phyloP scores from a whole-genome alignment of 2,888 invertebrate genomes.

The Nomada fabriciana region DNA sequence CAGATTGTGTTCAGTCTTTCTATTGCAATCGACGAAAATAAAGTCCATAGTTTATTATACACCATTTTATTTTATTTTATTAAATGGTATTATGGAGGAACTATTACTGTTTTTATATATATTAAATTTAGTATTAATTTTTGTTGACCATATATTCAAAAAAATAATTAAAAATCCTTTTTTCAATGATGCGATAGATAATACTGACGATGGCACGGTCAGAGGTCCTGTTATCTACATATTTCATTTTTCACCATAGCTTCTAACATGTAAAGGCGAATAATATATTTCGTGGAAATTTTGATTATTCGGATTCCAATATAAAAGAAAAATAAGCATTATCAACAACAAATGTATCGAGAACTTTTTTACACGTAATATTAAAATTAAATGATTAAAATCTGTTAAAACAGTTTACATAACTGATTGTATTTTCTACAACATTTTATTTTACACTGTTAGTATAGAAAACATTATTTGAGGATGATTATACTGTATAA shows the following conservation, averaged over 20 bases:
- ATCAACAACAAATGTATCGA: background rate
- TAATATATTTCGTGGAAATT: background rate
- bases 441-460: constrained; percentile 10
- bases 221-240: constrained; percentile 21
- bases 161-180: constrained; percentile 13
- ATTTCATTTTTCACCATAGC: constrained; percentile 14
- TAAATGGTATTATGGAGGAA: background rate
- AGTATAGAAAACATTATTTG: constrained; percentile 7
- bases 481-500: constrained; percentile 10
- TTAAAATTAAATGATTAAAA: constrained; percentile 4
- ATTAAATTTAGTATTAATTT: constrained; percentile 16
- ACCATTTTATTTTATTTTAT: constrained; percentile 7
- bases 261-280: background rate
- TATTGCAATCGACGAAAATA: constrained; percentile 28
- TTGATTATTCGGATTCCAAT: background rate
- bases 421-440: constrained; percentile 5
- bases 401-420: background rate
- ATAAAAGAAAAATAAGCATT: background rate
- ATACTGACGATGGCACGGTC: background rate
- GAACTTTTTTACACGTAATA: background rate
- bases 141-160: background rate
- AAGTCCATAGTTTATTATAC: constrained; percentile 23
- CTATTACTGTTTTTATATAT: background rate
- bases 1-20: constrained; percentile 31
- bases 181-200: constrained; percentile 24